These are phyloP conservation scores for Orchesella cincta DNA, from an alignment of 1,140 invertebrate genomes.

Conservation along the genomic window DNA sequence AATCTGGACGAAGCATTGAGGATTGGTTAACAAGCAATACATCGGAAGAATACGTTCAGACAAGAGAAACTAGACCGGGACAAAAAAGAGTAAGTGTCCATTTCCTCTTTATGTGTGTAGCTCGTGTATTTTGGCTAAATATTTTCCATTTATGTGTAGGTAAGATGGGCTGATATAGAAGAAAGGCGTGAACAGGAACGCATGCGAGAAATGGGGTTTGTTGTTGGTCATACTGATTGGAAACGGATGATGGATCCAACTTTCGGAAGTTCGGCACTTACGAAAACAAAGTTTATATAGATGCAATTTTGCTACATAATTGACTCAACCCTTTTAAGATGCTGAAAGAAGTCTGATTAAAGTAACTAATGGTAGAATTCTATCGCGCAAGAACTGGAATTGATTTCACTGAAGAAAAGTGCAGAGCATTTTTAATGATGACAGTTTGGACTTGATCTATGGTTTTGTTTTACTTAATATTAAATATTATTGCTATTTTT, in stretches of 20 bases:
- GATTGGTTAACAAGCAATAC: conserved; percentile 78
- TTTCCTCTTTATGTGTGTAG: background rate
- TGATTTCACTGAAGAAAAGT: no score
- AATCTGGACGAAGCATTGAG: conserved; percentile 70
- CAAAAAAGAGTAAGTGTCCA: conserved; percentile 75
- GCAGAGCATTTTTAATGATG: no score
- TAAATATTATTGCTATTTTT: no score
- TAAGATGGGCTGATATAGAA: conserved; percentile 96
- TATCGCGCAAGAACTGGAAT: no score
- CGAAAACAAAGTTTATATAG: conserved; percentile 92
- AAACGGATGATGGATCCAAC: conserved; percentile 88
- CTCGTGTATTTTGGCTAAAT: background rate
- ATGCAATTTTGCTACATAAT: no score
- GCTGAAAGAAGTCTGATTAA: no score
- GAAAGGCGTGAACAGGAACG: conserved; percentile 84
- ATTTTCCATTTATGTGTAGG: conserved; percentile 61
- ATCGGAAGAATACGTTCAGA: conserved; percentile 72
- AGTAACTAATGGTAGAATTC: no score
- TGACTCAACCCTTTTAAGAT: no score
- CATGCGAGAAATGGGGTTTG: conserved; percentile 89
- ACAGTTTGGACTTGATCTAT: no score
- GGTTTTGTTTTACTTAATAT: no score
- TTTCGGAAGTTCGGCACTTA: conserved; percentile 82
- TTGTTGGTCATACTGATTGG: conserved; percentile 94
- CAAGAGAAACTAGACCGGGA: conserved; percentile 68